Evolutionary conservation across 2,888 invertebrate species (phyloP).

Genomic region (Diploptera punctata): DNA sequence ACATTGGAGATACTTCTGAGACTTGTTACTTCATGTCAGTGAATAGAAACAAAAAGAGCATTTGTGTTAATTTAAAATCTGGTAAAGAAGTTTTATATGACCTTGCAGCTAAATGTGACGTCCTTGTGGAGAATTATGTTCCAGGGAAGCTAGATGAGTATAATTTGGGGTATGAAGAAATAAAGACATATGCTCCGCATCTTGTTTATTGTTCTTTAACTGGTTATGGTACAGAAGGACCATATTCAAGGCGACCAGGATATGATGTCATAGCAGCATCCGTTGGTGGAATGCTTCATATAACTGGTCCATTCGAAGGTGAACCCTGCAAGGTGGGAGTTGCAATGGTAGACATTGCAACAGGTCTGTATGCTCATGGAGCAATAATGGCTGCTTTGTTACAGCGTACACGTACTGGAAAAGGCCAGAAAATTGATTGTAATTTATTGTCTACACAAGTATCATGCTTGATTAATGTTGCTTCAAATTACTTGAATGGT

Average conservation of each 20-base stretch:
- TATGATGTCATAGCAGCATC: slow-evolving; percentile 97
- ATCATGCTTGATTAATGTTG: slow-evolving; percentile 86
- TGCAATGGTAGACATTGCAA: slow-evolving; percentile 90
- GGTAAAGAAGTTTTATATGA: slow-evolving; percentile 72
- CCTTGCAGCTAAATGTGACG: slow-evolving; percentile 79
- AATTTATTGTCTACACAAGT: slow-evolving; percentile 94
- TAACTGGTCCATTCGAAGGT: slow-evolving; percentile 85
- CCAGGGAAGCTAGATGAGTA: slow-evolving; percentile 84
- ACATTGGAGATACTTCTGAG: slow-evolving; percentile 66
- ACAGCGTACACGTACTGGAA: slow-evolving; percentile 75
- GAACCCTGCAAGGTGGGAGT: slow-evolving; percentile 92
- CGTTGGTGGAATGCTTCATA: slow-evolving; percentile 86
- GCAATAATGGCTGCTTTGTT: slow-evolving; percentile 92
- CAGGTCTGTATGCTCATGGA: slow-evolving; percentile 93
- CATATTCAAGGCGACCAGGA: slow-evolving; percentile 86
- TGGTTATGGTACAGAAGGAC: slow-evolving; percentile 89
- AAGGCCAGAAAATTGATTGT: slow-evolving; percentile 93
- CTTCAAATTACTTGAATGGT: slow-evolving; percentile 88
- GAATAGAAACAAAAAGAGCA: slow-evolving; percentile 94
- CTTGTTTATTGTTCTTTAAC: slow-evolving; percentile 94
- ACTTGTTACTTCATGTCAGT: slow-evolving; percentile 85
- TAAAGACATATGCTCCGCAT: slow-evolving; percentile 73
- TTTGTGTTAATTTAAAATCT: slow-evolving; percentile 84
- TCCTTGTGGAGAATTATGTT: slow-evolving; percentile 92
- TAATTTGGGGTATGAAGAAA: slow-evolving; percentile 79